Conservation (phyloP, 2,888 invertebrate species). For the Xestia sexstrigata region DNA sequence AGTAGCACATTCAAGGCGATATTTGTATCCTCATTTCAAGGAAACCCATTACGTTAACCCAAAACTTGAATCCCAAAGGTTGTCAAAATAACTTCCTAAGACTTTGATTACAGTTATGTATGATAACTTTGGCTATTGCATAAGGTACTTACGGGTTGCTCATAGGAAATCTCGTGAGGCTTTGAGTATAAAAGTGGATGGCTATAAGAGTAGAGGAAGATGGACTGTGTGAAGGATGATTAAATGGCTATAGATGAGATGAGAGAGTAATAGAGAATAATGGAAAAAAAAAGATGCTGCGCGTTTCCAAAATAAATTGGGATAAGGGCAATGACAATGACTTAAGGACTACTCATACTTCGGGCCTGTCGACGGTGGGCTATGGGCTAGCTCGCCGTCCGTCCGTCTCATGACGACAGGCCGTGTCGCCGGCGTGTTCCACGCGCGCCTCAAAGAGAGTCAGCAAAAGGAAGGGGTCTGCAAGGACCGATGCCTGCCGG, state of each 20-base stretch:
- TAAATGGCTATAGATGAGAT: not conserved
- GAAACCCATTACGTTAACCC: constrained; percentile 28
- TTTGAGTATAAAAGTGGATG: not conserved
- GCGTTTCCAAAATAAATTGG: not conserved
- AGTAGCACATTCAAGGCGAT: constrained; percentile 8
- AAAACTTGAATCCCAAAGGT: constrained; percentile 54
- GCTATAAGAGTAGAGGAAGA: not conserved
- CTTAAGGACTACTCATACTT: not conserved
- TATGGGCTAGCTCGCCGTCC: too few species aligned
- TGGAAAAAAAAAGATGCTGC: not conserved
- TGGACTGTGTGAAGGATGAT: not conserved
- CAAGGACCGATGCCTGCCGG: too few species aligned
- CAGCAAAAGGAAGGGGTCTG: too few species aligned
- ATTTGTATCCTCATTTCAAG: constrained; percentile 36
- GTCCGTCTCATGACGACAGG: too few species aligned
- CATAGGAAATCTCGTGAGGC: not conserved
- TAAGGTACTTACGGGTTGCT: not conserved
- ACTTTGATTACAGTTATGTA: constrained; percentile 28
- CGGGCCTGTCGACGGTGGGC: too few species aligned
- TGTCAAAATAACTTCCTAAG: constrained; percentile 42
- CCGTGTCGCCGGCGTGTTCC: too few species aligned
- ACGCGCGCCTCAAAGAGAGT: too few species aligned
- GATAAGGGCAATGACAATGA: not conserved
- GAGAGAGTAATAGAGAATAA: not conserved
- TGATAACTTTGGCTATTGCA: not conserved